Base-by-base conservation (phyloP, 2,888 invertebrate genomes). In the Caenorhabditis afra region DNA sequence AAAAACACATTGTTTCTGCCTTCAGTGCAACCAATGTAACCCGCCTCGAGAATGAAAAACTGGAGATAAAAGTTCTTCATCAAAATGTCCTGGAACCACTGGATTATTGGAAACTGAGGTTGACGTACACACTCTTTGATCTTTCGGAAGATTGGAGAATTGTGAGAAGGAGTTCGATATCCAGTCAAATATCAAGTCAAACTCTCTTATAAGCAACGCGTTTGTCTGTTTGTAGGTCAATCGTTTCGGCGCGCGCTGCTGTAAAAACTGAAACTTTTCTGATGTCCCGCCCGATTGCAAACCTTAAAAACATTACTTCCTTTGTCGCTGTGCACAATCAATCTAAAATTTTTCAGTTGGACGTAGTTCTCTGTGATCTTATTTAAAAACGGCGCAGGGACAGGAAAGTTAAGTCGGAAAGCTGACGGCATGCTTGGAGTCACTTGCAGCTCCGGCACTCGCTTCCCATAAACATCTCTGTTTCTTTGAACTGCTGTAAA, bases 1-100 rank as follows among this genome's bases (percentile, higher is more conserved):
- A 65, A 65, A 45, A 52, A 71, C 29, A 71, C 71, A 41, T 57
- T 49, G 41, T 71, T 71, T 2, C 47, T 45, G 0, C 62, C 57
- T 12, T 71, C 53, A 62, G 55, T 41, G 12, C 74, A 61, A 11
- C 71, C 71, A n/a, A 71, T 61, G 47, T 73, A 82, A 12, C 84
- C 84, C 2, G 74, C 53, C 50, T 84, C 81, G 0, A 84, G 65
- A 20, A 84, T 64, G 22, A 79, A 68, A 47, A 82, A 84, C 20
- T 81, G 70, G 18, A 84, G 66, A 44, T 80, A 84, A 41, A 82
- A 82, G 57, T 81, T 77, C 3, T 68, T 47, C 35, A 76, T 68
- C 7, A 83, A 59, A 2, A 83, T 59, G 4, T 80, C 71, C 74
- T 68, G 45, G 35, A 73, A 64, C 16, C 7, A 39, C 8, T 39